Percentiles rank a stretch among this genome's conserved stretches.
Conservation (phyloP, 2,797 vertebrate genomes). For the Chaunax sp. region DNA sequence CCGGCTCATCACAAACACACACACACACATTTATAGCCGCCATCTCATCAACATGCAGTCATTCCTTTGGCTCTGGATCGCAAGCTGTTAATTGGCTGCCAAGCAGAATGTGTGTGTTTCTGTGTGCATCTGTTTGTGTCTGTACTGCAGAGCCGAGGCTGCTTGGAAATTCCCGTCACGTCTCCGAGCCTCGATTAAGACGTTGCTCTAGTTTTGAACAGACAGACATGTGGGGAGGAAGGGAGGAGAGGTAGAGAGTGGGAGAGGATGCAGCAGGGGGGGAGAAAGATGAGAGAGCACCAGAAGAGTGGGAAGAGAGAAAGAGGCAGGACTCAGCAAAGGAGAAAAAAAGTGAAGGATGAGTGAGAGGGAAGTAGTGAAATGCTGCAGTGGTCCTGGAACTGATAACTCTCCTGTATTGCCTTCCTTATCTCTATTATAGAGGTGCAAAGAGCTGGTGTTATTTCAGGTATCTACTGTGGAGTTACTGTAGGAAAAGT, state of each 20-base stretch:
- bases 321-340: slow-evolving; percentile 46
- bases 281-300: slow-evolving; percentile 58
- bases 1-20: slow-evolving; percentile 63
- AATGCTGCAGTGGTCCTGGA: slow-evolving; percentile 65
- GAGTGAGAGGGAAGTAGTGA: slow-evolving; percentile 34
- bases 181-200: slow-evolving; percentile 82
- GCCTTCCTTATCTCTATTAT: slow-evolving; percentile 34
- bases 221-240: slow-evolving; percentile 76
- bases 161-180: slow-evolving; percentile 78
- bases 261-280: slow-evolving; percentile 49
- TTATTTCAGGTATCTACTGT: slow-evolving; percentile 8
- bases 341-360: slow-evolving; percentile 34
- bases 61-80: slow-evolving; percentile 75
- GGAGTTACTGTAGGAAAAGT: slow-evolving; percentile 6
- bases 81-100: slow-evolving; percentile 81
- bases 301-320: slow-evolving; percentile 48
- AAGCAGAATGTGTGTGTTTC: slow-evolving; percentile 56
- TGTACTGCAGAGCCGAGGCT: slow-evolving; percentile 66
- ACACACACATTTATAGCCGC: slow-evolving; percentile 31
- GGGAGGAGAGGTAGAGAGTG: slow-evolving; percentile 43
- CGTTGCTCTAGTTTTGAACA: slow-evolving; percentile 81
- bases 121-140: slow-evolving; percentile 53
- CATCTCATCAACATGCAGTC: slow-evolving; percentile 78
- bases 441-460: slow-evolving; percentile 35
- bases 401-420: slow-evolving; percentile 46